These are phyloP conservation scores for Apamea sordens DNA, from an alignment of 2,888 invertebrate species.

Conservation along the genomic window DNA sequence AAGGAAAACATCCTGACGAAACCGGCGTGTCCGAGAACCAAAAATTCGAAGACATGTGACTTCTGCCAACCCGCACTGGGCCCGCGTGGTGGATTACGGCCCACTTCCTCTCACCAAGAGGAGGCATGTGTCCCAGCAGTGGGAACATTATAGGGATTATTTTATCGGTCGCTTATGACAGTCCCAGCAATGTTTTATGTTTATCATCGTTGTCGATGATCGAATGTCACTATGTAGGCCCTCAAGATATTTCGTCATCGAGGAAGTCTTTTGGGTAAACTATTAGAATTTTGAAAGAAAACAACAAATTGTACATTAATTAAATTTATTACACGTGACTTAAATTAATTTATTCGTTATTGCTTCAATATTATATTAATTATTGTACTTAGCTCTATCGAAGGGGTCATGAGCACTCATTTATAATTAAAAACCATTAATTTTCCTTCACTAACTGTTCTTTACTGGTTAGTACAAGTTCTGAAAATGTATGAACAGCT, in stretches of 20 bases:
- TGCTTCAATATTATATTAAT: constrained; percentile 78
- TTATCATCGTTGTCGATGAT: background rate
- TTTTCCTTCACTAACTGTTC: background rate
- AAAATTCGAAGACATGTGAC: too few relatives aligned
- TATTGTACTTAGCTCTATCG: constrained; percentile 86
- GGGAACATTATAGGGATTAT: too few relatives aligned
- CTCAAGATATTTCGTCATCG: background rate
- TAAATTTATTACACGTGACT: constrained; percentile 80
- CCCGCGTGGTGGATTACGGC: too few relatives aligned
- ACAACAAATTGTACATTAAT: constrained; percentile 73
- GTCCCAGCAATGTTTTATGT: background rate
- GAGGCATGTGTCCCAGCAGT: too few relatives aligned
- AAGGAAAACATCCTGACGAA: too few relatives aligned
- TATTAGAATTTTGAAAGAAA: constrained; percentile 70
- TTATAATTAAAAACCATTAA: background rate
- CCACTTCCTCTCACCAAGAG: too few relatives aligned
- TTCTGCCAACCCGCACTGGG: too few relatives aligned
- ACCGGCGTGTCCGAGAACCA: too few relatives aligned
- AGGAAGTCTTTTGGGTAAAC: background rate
- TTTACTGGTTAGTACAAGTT: background rate
- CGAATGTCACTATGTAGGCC: background rate
- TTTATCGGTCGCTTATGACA: background rate
- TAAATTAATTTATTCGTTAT: constrained; percentile 73
- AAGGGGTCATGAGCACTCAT: constrained; percentile 46
- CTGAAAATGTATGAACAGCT: background rate